Conservation (phyloP, 1,140 invertebrate genomes). For the Amyelois transitella region DNA sequence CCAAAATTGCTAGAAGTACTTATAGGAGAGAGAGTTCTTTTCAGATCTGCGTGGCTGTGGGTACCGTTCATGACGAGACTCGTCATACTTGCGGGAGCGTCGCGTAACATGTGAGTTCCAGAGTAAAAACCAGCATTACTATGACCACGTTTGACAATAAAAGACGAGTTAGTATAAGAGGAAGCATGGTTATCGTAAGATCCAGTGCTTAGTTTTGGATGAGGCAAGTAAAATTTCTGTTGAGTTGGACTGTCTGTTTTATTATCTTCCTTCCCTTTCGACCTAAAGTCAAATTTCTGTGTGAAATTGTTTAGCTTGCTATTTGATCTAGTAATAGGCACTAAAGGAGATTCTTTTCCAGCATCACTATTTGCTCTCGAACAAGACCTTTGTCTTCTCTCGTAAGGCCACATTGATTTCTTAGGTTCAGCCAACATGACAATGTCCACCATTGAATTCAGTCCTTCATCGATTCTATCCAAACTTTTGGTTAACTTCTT, state of each 20-base stretch:
- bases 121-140: conserved; percentile 78
- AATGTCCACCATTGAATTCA: conserved; percentile 83
- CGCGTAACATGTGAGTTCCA: conserved; percentile 66
- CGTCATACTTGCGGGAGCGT: conserved; percentile 62
- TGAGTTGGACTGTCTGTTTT: conserved; percentile 51
- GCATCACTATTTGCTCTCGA: conserved; percentile 67
- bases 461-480: conserved; percentile 84
- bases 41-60: conserved; percentile 58
- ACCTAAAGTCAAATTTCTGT: conserved; percentile 38
- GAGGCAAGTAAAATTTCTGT: conserved; percentile 51
- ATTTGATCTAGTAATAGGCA: conserved; percentile 47
- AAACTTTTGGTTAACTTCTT: conserved; percentile 82
- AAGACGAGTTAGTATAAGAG: conserved; percentile 65
- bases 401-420: conserved; percentile 68
- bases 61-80: conserved; percentile 60
- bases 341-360: conserved; percentile 51
- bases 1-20: conserved; percentile 59
- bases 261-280: conserved; percentile 44
- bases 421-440: conserved; percentile 75
- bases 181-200: conserved; percentile 47
- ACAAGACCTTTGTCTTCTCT: conserved; percentile 61
- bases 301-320: conserved; percentile 39
- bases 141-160: conserved; percentile 77
- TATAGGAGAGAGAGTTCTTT: conserved; percentile 54
- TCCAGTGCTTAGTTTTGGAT: conserved; percentile 47